phyloP scores from a whole-genome alignment of 2,888 invertebrate genomes.

The Oscheius myriophilus region DNA sequence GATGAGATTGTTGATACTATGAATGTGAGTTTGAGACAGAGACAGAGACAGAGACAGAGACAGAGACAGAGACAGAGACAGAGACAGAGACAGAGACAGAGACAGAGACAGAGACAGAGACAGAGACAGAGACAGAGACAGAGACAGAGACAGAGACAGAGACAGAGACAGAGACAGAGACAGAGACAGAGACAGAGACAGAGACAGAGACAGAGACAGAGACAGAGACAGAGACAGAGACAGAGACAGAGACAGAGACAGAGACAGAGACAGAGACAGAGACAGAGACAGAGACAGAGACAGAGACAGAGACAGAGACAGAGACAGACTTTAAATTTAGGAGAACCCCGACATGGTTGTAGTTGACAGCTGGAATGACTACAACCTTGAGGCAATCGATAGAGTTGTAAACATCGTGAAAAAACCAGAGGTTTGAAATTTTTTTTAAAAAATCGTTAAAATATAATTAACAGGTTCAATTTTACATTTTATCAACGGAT shows the following conservation, averaged over 20 bases:
- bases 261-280: too few relatives aligned
- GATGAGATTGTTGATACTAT: background rate
- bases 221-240: too few relatives aligned
- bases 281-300: background rate
- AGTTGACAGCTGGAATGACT: slow-evolving; percentile 25
- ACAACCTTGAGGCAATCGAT: slow-evolving; percentile 18
- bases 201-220: background rate
- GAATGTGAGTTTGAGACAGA: background rate
- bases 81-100: background rate
- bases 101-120: background rate
- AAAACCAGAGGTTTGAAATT: slow-evolving; percentile 8
- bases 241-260: background rate
- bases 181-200: background rate
- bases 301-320: background rate
- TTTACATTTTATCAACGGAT: slow-evolving; percentile 22
- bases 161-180: background rate
- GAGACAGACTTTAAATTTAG: background rate
- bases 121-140: background rate
- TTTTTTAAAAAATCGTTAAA: too few relatives aligned
- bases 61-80: background rate
- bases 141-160: background rate
- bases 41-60: background rate
- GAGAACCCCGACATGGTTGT: slow-evolving; percentile 15
- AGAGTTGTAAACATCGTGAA: slow-evolving; percentile 13
- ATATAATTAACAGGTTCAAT: slow-evolving; percentile 7